Base-by-base conservation (phyloP, 2,888 invertebrate species). In the Synanthedon vespiformis region DNA sequence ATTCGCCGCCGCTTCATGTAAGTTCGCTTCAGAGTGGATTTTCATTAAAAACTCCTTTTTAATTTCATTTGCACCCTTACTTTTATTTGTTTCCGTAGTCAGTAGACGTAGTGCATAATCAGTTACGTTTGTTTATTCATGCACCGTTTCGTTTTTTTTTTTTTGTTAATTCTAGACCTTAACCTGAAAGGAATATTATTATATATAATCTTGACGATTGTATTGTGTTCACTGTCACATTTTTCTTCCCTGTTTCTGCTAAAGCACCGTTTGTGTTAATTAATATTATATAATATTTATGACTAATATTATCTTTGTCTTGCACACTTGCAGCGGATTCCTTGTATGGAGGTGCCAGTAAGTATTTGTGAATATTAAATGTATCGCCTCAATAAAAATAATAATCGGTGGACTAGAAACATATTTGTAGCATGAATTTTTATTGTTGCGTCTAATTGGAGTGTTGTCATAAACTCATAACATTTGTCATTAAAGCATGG, bases 291-390 rank as follows among this genome's bases (percentile, higher is more conserved):
- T 34, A 58, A 47, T 54, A 55, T 57, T 50, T 57, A 53, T 58
- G 68, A 86, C 84, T 89, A 89, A 88, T 77, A 57, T 63, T 67
- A 51, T 65, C 51, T 72, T 84, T 83, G 72, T 62, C 71, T 66
- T 77, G 74, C 76, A 63, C 61, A 61, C 76, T 77, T 80, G 65
- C 89, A 92, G 93, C 91, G 90, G 93, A 92, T 89, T 91, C 91
- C 68, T 86, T 91, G 72, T 91, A 91, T 90, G 92, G 92, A 89
- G 91, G 91, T 80, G 90, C 91, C 80, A 91, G 91, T 91, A 89
- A 91, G 91, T 91, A 80, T 63, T 48, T 52, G 14, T 13, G 44
- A 44, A 44, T 12, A 44, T 44, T 44, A 44, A 44, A 44, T 34
- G 44, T 44, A 44, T 13, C 41, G 41, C 13, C 41, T 44, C 44